phyloP scores from a whole-genome alignment of 2,113 vertebrate genomes.

The Crotalus tigris region DNA sequence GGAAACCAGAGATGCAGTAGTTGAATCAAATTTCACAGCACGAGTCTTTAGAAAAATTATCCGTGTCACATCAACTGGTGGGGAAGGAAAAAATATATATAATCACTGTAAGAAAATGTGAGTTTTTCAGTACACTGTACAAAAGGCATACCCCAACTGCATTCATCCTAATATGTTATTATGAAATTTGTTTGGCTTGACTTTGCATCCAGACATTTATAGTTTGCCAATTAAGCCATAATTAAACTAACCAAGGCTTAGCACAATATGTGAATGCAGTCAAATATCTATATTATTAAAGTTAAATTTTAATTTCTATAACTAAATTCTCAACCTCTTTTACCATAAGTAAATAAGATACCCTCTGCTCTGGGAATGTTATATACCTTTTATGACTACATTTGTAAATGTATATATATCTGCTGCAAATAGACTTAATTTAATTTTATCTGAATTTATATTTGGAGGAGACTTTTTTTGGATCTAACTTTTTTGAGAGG shows the following conservation, averaged over 20 bases:
- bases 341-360: not conserved
- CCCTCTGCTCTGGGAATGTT: not conserved
- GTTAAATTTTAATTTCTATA: not conserved
- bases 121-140: slow-evolving; percentile 2
- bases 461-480: not conserved
- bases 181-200: not conserved
- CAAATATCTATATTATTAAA: not conserved
- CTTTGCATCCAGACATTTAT: not conserved
- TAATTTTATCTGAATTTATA: not conserved
- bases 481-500: not conserved
- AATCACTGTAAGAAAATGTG: not conserved
- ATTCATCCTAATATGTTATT: not conserved
- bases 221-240: not conserved
- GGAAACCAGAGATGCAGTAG: slow-evolving; percentile 63
- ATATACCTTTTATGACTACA: not conserved
- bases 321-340: not conserved
- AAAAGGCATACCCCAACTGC: not conserved
- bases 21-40: slow-evolving; percentile 40
- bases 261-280: not conserved
- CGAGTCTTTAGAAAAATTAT: slow-evolving; percentile 64
- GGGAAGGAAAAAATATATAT: not conserved
- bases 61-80: slow-evolving; percentile 61
- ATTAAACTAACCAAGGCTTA: not conserved
- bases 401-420: not conserved
- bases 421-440: not conserved